Evolutionary conservation across 1,140 invertebrate genomes (phyloP).

Genomic region (Tyrophagus putrescentiae): DNA sequence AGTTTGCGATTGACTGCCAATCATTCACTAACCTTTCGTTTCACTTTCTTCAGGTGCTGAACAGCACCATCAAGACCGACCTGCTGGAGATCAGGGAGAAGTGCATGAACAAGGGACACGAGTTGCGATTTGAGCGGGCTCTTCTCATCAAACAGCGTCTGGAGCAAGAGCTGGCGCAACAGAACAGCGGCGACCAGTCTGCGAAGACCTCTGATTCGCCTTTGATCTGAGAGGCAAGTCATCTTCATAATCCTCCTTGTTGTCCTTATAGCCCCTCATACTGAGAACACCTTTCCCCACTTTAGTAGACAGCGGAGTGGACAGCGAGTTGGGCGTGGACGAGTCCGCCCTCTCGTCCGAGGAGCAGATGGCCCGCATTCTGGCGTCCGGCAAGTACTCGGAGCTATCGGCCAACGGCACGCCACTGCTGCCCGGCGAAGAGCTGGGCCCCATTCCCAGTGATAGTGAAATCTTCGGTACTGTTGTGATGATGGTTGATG

Average conservation of each 20-base stretch:
- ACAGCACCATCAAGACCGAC: slow-evolving; percentile 34
- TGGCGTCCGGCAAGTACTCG: slow-evolving; percentile 21
- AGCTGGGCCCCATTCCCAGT: slow-evolving; percentile 34
- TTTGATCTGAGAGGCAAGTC: slow-evolving; percentile 18
- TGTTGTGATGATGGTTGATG: slow-evolving; percentile 11
- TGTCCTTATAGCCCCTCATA: too few species aligned
- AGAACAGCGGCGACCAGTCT: slow-evolving; percentile 21
- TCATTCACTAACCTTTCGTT: too few species aligned
- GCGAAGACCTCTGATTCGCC: not conserved
- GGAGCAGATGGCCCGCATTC: slow-evolving; percentile 27
- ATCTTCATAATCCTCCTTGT: too few species aligned
- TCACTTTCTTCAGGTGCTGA: too few species aligned
- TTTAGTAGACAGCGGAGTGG: slow-evolving; percentile 25
- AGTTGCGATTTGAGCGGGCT: slow-evolving; percentile 33
- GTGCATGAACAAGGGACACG: slow-evolving; percentile 28
- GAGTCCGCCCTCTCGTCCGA: slow-evolving; percentile 25
- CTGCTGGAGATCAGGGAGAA: slow-evolving; percentile 31
- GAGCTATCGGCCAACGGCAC: slow-evolving; percentile 19
- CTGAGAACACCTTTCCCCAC: slow-evolving; percentile 6
- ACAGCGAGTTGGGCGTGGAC: slow-evolving; percentile 27
- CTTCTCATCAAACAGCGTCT: slow-evolving; percentile 31
- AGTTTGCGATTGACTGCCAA: too few species aligned
- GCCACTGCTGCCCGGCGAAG: slow-evolving; percentile 29
- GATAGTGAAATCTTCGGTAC: slow-evolving; percentile 36
- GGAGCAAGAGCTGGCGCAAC: slow-evolving; percentile 24